Evolutionary conservation across 2,113 vertebrate genomes (phyloP), one percentile per base, ranked within the genome.

Genomic region (Pseudorectes ferrugineus): DNA sequence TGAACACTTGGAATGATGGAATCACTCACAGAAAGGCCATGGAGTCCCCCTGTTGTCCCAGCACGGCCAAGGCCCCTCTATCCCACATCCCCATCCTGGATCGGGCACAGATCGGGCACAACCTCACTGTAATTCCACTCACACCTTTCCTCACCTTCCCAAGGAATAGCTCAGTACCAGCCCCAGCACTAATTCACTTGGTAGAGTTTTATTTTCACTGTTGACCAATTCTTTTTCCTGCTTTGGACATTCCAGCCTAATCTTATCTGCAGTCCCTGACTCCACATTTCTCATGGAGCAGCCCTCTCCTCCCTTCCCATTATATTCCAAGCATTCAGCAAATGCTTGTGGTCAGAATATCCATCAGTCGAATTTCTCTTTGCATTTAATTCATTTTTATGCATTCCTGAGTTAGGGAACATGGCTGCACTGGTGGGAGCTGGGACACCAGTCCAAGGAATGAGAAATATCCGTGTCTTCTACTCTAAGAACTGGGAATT

Each of bases 241-340:
- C 70, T 93, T 57, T 10, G 72, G 88, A 80, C 90, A 92, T 93
- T 94, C 95, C 90, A 73, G 67, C 26, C 82, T 46, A 90, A 93
- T 93, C 90, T 95, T 88, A 93, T 93, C 95, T 79, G 4, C 71
- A 76, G 75, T 12, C 58, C 90, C 88, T 29, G 71, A 59, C 58
- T 92, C 29, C 82, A 26, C 33, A 9, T 42, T 65, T 85, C 90
- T 66, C 81, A 26, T 11, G 21, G 12, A 85, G 74, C 66, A 76
- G 62, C 29, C 9, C 59, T 59, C 48, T 70, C 43, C 59, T 84
- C 92, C 86, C 57, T 84, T 59, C 79, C 85, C 68, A 16, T 16
- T 14, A 10, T 86, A 59, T n/a, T 62, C 68, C 90, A 88, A 80
- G 38, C 88, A 95, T 54, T 86, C 91, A 80, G 88, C 74, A 93